Conservation (phyloP, 1,140 invertebrate genomes). For the Anoplophora glabripennis region DNA sequence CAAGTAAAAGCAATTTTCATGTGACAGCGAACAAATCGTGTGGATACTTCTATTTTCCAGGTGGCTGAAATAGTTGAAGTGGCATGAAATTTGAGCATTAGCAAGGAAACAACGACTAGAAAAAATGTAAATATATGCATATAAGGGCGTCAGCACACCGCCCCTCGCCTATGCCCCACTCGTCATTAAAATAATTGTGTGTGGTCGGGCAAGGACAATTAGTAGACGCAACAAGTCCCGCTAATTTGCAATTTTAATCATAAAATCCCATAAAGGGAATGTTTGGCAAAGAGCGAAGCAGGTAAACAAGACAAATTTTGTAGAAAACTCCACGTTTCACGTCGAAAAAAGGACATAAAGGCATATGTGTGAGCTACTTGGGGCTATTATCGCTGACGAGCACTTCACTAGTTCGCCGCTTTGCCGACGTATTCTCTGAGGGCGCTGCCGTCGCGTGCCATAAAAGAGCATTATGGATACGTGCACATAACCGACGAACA, state of each 20-base stretch:
- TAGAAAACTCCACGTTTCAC: conserved; percentile 44
- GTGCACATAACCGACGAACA: conserved; percentile 28
- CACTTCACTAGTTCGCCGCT: conserved; percentile 40
- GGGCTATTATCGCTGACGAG: conserved; percentile 44
- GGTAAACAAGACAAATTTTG: conserved; percentile 46
- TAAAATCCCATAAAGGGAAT: conserved; percentile 18
- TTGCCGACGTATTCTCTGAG: conserved; percentile 29
- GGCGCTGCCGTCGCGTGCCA: conserved; percentile 27
- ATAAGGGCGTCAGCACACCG: no score
- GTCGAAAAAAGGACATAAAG: conserved; percentile 44
- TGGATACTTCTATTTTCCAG: no score
- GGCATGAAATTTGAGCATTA: no score
- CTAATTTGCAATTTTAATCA: conserved; percentile 22
- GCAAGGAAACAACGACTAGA: no score
- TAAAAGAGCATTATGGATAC: conserved; percentile 35
- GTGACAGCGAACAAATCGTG: no score
- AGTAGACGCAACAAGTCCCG: conserved; percentile 16
- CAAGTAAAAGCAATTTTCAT: no score
- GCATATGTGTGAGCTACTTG: conserved; percentile 44
- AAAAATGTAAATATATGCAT: no score
- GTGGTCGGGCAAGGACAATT: conserved; percentile 5
- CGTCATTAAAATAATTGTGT: neutral
- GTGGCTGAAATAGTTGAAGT: no score
- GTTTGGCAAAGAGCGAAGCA: conserved; percentile 23
- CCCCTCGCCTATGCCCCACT: no score